A percentile compares a stretch with the other conserved stretches of the same genome.
Evolutionary conservation across 2,888 invertebrate genomes (phyloP).

Genomic region (Clistopyga incitator): DNA sequence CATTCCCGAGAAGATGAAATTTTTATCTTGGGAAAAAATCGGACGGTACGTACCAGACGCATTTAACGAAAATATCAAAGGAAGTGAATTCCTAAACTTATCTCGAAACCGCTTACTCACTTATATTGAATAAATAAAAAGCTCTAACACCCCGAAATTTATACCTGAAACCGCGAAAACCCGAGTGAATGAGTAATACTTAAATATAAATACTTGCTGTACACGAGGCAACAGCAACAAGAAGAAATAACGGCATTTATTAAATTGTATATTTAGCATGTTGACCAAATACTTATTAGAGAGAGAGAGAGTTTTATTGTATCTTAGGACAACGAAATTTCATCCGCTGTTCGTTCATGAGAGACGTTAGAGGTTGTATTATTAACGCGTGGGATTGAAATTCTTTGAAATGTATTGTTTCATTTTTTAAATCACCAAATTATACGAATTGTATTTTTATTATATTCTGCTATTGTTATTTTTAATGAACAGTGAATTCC

Average conservation of each 20-base stretch:
- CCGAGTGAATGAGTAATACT: conserved; percentile 19
- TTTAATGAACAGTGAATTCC: conserved; percentile 13
- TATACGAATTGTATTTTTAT: conserved; percentile 46
- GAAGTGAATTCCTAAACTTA: conserved; percentile 20
- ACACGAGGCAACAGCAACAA: conserved; percentile 31
- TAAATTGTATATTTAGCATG: conserved; percentile 72
- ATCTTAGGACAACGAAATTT: conserved; percentile 66
- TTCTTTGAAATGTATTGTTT: conserved; percentile 12
- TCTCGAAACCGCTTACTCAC: conserved; percentile 21
- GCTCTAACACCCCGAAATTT: conserved; percentile 55
- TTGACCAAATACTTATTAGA: conserved; percentile 76
- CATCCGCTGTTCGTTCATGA: conserved; percentile 50
- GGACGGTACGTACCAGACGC: conserved; percentile 54
- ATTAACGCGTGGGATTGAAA: conserved; percentile 48
- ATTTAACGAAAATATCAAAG: conserved; percentile 46
- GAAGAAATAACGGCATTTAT: conserved; percentile 48
- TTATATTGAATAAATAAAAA: conserved; percentile 33
- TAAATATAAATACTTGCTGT: conserved; percentile 32
- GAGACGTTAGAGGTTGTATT: conserved; percentile 41
- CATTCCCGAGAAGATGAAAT: neutral
- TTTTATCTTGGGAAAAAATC: conserved; percentile 40
- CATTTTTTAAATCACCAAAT: conserved; percentile 22
- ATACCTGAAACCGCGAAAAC: conserved; percentile 40
- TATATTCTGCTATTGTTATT: conserved; percentile 21
- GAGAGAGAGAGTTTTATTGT: conserved; percentile 70